Evolutionary conservation across 1,140 invertebrate species (phyloP), one percentile per base, ranked within the genome.

Genomic region (Tenebrio molitor): DNA sequence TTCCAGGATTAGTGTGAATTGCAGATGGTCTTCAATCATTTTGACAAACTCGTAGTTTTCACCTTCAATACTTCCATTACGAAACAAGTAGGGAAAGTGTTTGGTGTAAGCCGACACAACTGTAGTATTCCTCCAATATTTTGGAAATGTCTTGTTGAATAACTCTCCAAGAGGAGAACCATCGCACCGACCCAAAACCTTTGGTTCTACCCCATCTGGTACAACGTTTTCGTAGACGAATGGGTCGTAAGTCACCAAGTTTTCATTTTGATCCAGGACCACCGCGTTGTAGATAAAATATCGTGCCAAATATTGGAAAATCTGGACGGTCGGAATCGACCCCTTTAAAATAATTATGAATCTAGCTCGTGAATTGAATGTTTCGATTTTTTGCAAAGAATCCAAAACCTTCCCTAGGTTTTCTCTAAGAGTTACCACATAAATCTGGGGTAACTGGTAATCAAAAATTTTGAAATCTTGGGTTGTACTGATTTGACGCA

Each of bases 61-160:
- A 3, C 50, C 50, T 0, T 5, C 2, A 15, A 58, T 3, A 2
- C 3, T 14, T 2, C 23, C 5, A 0, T 29, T 15, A 12, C 29
- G 23, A 15, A 29, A 58, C 10, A 58, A 14, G 12, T 58, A 58
- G 23, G 50, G 50, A 29, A 58, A 58, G 29, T 58, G 50, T 29
- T 58, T 23, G 21, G 2, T 14, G 12, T 25, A 58, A 29, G 23
- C 7, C 1, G 23, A 15, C 14, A n/a, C 0, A 29, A 58, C 23
- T 34, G 50, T 58, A 2, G 50, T 58, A 14, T 58, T 58, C 4
- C 50, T n/a, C 50, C 50, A 58, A 1, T 29, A 12, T 14, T 14
- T 25, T 25, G 50, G 50, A 14, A 58, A 14, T 15, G 21, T 58
- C 6, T 58, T 50, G 4, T 50, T 0, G 17, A 50, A 50, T 3